Conservation (phyloP, 92 coral and sea anemone genomes). For the Epizoanthus scotinus region DNA sequence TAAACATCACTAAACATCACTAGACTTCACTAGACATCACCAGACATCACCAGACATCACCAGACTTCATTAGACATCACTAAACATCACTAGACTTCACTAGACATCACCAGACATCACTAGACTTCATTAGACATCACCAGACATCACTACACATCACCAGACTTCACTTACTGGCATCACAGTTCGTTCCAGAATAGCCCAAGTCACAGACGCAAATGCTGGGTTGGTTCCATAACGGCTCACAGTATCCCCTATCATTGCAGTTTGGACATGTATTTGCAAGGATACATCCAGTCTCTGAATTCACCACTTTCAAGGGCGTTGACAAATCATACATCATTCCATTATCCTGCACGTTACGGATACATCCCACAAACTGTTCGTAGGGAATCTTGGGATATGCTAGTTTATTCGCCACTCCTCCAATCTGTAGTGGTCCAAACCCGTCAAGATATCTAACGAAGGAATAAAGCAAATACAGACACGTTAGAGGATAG, state of each 20-base stretch:
- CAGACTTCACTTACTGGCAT: slow-evolving; percentile 68
- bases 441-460: slow-evolving; percentile 96
- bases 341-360: slow-evolving; percentile 65
- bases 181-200: slow-evolving; percentile 70
- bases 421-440: slow-evolving; percentile 97
- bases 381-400: slow-evolving; percentile 61
- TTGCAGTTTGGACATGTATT: slow-evolving; percentile 73
- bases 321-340: slow-evolving; percentile 93
- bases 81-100: no score
- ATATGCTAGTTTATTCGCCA: slow-evolving; percentile 57
- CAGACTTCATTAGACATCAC: no score
- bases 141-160: no score
- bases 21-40: no score
- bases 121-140: no score
- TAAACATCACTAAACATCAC: no score
- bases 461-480: neutral
- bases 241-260: slow-evolving; percentile 84
- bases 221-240: slow-evolving; percentile 66
- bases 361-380: slow-evolving; percentile 86
- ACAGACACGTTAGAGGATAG: neutral
- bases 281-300: slow-evolving; percentile 70
- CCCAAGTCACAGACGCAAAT: slow-evolving; percentile 90
- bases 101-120: no score
- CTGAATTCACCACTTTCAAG: slow-evolving; percentile 64
- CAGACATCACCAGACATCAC: no score